Base-by-base conservation (phyloP, 2,888 invertebrate genomes). In the Coecobrya sp. region DNA sequence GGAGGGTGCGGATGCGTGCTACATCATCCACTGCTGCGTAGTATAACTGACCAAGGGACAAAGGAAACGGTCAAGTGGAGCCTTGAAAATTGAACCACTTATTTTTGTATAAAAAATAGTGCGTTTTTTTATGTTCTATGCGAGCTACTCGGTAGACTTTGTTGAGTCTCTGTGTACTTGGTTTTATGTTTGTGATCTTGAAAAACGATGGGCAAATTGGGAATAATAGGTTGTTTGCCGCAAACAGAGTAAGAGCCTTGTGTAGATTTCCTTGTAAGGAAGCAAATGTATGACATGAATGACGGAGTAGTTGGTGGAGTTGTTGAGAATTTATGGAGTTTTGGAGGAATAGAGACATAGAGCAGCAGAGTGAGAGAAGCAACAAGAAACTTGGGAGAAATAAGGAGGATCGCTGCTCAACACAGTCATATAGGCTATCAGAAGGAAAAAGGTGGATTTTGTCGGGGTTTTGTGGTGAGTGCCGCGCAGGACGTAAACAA, bases 401-500 rank as follows among this genome's bases (percentile, higher is more conserved):
- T 36, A 36, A 4, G 7, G 36, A 2, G 2, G 36, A 36, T 36
- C 36, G 2, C 36, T 36, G 36, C 7, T 36, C 36, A 4, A 4
- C 36, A n/a, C n/a, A n/a, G n/a, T 36, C 36, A 36, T n/a, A 65
- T 65, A 65, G 13, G 62, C 68, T 30, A 19, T 70, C 0, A 76
- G 45, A 42, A 42, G 30, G 30, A n/a, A 42, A 0, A 42, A 70
- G 70, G 30, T 42, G 52, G 52, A 52, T 25, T 22, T 45, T 76
- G n/a, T n/a, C 25, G 27, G 22, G 1, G 25, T 19, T 62, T 62
- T 13, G 0, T 49, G 42, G 13, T 52, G 27, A 7, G 55, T 81
- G 81, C 81, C 81, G 81, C 81, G 81, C 81, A 81, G 81, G 52
- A 55, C 81, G 81, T 81, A 81, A 81, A 81, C 81, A 81, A 81